Evolutionary conservation across 2,797 vertebrate species (phyloP), one percentile per base, ranked within the genome.

Genomic region (Hafferia zeledoni): DNA sequence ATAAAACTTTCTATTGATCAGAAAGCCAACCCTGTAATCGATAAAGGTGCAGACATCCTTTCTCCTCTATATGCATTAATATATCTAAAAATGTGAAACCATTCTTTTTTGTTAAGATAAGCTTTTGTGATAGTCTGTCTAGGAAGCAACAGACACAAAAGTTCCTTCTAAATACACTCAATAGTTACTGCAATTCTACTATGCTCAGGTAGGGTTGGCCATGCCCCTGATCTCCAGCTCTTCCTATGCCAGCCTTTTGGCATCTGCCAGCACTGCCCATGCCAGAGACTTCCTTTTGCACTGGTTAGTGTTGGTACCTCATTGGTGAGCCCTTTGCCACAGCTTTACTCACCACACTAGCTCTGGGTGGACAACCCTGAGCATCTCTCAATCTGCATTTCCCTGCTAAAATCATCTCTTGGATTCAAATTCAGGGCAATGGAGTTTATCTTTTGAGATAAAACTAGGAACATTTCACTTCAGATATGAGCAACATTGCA

Each of bases 1-100:
- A 18, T 39, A 56, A 85, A 94, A 74, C 49, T 80, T 77, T 0
- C 65, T 72, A 79, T 78, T 49, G 95, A 90, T 92, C 80, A 92
- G 47, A 86, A 88, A 76, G 50, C 37, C 70, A 82, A 17, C 37
- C 23, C 74, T 24, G 18, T 7, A 31, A 91, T 76, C 31, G 0
- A 83, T 65, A 41, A 41, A 46, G 31, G 68, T 0, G 0, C 82
- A 91, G 83, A 39, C 7, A 1, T 70, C 79, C 76, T 46, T 65
- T n/a, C 72, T 65, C 37, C 28, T 86, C 69, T 41, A 18, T 23
- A 10, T 6, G 15, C 44, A 57, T 31, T 61, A 41, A 57, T 69
- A 74, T 25, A 11, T 43, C 69, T 39, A 49, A 72, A 91, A 87
- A 41, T 1, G 8, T 11, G 25, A 85, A 59, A 30, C 31, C 11